These are phyloP conservation scores for Amiota mariae DNA, from an alignment of 2,888 invertebrate species.

Conservation along the genomic window DNA sequence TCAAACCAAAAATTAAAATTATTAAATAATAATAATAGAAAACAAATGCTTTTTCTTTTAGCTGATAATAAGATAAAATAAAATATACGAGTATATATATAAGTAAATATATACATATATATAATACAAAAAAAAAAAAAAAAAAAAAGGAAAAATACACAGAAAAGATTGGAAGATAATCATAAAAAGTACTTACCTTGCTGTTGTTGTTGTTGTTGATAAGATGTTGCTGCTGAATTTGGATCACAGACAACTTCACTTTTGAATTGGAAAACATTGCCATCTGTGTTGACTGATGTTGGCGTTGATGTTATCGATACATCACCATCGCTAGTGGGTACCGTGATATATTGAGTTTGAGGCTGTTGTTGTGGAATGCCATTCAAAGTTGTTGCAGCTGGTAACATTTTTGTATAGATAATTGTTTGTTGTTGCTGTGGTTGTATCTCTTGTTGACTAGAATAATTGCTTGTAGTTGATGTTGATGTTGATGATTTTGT, in stretches of 20 bases:
- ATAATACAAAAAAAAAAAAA: conserved; percentile 36
- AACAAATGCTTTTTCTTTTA: conserved; percentile 11
- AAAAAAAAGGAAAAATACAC: conserved; percentile 38
- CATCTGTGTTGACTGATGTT: conserved; percentile 61
- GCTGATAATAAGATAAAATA: conserved; percentile 14
- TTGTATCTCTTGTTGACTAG: conserved; percentile 37
- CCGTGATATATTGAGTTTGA: conserved; percentile 49
- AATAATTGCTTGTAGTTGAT: conserved; percentile 33
- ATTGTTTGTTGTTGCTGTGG: conserved; percentile 49
- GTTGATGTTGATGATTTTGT: conserved; percentile 37
- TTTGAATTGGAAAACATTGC: conserved; percentile 68
- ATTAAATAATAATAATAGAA: conserved; percentile 23
- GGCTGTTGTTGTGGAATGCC: conserved; percentile 64
- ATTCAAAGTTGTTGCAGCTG: conserved; percentile 66
- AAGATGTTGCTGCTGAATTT: conserved; percentile 58
- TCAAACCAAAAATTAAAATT: neutral
- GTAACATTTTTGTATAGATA: conserved; percentile 65
- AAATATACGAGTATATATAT: no score
- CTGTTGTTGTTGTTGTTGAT: conserved; percentile 50
- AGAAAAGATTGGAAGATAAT: conserved; percentile 36
- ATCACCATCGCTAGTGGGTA: conserved; percentile 34
- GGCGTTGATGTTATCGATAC: conserved; percentile 29
- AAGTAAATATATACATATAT: no score
- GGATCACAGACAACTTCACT: conserved; percentile 70
- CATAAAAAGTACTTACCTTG: conserved; percentile 56